These are phyloP conservation scores for Stomatorhinus ivindoensis DNA, from an alignment of 2,113 vertebrate genomes.

Conservation along the genomic window DNA sequence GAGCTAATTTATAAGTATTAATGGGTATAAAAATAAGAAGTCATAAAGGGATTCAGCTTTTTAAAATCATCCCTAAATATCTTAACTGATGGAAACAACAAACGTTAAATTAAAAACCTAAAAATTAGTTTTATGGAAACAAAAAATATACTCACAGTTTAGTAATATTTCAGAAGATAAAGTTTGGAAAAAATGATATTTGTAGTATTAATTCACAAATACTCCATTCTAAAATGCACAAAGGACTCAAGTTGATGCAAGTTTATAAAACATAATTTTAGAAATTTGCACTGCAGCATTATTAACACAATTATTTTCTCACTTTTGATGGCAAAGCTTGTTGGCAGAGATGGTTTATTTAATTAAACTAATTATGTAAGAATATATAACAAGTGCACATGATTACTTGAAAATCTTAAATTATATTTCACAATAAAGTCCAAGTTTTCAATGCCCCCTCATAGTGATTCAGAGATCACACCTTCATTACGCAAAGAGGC, in stretches of 20 bases:
- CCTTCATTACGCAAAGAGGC: background rate
- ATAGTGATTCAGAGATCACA: background rate
- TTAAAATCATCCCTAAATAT: background rate
- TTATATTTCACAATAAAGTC: background rate
- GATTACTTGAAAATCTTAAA: background rate
- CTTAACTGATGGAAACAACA: background rate
- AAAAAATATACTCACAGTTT: background rate
- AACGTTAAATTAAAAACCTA: background rate
- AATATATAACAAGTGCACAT: background rate
- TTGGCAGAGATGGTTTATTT: background rate
- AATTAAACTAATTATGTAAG: background rate
- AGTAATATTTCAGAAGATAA: background rate
- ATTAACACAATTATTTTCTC: background rate
- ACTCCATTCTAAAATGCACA: background rate
- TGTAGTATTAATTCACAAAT: background rate
- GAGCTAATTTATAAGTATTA: slow-evolving; percentile 41
- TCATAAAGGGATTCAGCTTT: background rate
- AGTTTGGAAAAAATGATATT: background rate
- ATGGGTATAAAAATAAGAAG: slow-evolving; percentile 8
- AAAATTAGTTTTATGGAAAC: background rate
- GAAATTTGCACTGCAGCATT: background rate
- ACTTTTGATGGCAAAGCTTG: background rate
- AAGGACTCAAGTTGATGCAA: background rate
- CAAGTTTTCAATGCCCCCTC: background rate
- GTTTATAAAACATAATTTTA: background rate